A percentile compares a stretch with the other conserved stretches of the same genome.
phyloP scores from a whole-genome alignment of 2,797 vertebrate genomes.

The Eulemur coronatus region DNA sequence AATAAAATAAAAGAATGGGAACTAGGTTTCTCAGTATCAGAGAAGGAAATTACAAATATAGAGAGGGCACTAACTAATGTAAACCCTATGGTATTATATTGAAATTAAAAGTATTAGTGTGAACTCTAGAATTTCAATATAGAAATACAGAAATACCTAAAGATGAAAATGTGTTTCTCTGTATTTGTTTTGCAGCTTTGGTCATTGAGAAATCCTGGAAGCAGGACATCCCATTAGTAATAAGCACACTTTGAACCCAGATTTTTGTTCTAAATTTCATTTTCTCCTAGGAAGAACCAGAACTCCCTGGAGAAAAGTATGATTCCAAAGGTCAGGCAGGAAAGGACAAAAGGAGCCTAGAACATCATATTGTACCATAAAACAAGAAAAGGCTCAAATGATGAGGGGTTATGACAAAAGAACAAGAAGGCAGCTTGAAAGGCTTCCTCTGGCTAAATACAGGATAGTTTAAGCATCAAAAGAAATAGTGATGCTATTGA shows the following conservation, averaged over 20 bases:
- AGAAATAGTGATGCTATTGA: neutral
- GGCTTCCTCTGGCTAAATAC: neutral
- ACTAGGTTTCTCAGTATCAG: neutral
- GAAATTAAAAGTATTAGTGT: neutral
- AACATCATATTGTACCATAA: neutral
- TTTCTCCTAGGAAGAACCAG: neutral
- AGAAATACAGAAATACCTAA: neutral
- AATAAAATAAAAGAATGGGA: neutral
- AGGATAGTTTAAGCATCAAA: neutral
- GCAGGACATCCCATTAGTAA: neutral
- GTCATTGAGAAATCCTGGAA: neutral
- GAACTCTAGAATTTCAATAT: neutral
- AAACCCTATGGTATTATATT: neutral
- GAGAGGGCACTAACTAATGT: neutral
- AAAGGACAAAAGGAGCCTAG: neutral
- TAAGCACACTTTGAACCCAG: neutral
- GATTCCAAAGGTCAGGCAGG: neutral
- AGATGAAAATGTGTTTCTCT: neutral
- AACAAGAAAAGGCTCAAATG: neutral
- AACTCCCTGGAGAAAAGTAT: neutral
- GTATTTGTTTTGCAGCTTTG: neutral
- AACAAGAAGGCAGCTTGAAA: neutral
- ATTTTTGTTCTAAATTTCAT: neutral
- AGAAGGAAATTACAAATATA: neutral
- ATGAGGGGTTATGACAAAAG: neutral